phyloP scores from a whole-genome alignment of 1,140 invertebrate species.

The Drosophila lacertosa region DNA sequence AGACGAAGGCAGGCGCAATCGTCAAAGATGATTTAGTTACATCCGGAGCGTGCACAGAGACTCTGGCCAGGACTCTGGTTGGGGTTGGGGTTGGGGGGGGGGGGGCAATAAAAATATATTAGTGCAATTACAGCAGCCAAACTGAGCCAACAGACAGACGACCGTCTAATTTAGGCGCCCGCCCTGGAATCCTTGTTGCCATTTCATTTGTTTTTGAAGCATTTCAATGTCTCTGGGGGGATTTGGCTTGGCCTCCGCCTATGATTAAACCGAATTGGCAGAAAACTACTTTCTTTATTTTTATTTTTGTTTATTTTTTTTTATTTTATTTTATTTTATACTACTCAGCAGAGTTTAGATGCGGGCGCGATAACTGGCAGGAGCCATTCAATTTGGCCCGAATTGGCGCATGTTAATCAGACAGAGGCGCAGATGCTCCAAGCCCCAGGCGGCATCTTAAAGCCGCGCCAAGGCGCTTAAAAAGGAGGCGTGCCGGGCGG shows the following conservation, averaged over 20 bases:
- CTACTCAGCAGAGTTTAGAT: slow-evolving; percentile 49
- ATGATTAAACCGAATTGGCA: slow-evolving; percentile 66
- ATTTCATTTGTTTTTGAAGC: slow-evolving; percentile 78
- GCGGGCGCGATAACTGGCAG: slow-evolving; percentile 38
- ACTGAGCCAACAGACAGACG: slow-evolving; percentile 49
- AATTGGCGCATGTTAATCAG: slow-evolving; percentile 80
- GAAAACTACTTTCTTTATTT: slow-evolving; percentile 64
- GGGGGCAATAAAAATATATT: slow-evolving; percentile 80
- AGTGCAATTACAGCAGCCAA: slow-evolving; percentile 79
- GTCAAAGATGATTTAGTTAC: slow-evolving; percentile 82
- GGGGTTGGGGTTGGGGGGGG: slow-evolving; percentile 11
- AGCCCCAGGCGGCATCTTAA: slow-evolving; percentile 48
- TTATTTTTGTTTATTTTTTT: no score
- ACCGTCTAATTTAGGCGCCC: slow-evolving; percentile 67
- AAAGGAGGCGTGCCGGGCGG: neutral
- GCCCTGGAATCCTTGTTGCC: slow-evolving; percentile 23
- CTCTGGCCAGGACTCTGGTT: no score
- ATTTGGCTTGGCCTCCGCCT: slow-evolving; percentile 33
- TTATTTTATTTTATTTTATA: slow-evolving; percentile 34
- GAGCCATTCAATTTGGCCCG: slow-evolving; percentile 70
- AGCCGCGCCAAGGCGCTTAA: slow-evolving; percentile 40
- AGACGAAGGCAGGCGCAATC: slow-evolving; percentile 52
- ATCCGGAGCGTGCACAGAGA: slow-evolving; percentile 43
- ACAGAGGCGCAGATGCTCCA: slow-evolving; percentile 25
- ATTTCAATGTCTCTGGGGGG: slow-evolving; percentile 72